Evolutionary conservation across 2,888 invertebrate genomes (phyloP).

Genomic region (Chalcosyrphus nemorum): DNA sequence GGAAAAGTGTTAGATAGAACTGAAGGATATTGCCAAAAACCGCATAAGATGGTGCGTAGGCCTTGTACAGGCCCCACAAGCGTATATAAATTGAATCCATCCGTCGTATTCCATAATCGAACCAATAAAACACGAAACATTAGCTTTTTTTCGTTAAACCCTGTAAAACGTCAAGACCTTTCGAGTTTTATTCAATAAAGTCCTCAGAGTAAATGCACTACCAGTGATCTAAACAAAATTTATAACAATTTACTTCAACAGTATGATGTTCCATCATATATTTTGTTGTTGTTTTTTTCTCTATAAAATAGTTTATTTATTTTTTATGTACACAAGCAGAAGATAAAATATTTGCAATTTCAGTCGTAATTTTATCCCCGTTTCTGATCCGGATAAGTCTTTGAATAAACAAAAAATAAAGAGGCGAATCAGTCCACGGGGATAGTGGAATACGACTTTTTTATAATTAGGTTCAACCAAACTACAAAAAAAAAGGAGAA

Average conservation of each 20-base stretch:
- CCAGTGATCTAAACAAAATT: neutral
- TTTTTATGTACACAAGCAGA: conserved; percentile 57
- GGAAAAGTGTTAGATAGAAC: too few species aligned
- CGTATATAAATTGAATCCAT: too few species aligned
- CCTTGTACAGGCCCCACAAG: too few species aligned
- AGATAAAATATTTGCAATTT: conserved; percentile 36
- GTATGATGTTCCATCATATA: conserved; percentile 37
- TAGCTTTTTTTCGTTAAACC: neutral
- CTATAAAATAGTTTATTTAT: conserved; percentile 53
- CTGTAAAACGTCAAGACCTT: neutral
- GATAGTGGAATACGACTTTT: too few species aligned
- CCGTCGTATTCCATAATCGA: too few species aligned
- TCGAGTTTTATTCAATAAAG: neutral
- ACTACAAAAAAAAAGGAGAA: conserved; percentile 17
- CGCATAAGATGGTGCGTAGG: too few species aligned
- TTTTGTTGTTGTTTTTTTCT: conserved; percentile 36
- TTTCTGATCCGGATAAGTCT: too few species aligned
- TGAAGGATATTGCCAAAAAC: too few species aligned
- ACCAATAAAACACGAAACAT: neutral
- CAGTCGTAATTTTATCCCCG: too few species aligned
- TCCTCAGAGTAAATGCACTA: neutral
- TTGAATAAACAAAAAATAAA: too few species aligned
- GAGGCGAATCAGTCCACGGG: too few species aligned
- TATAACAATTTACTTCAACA: neutral
- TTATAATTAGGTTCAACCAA: conserved; percentile 20